Conservation (phyloP, 1,140 invertebrate genomes). For the Tyrophagus putrescentiae region DNA sequence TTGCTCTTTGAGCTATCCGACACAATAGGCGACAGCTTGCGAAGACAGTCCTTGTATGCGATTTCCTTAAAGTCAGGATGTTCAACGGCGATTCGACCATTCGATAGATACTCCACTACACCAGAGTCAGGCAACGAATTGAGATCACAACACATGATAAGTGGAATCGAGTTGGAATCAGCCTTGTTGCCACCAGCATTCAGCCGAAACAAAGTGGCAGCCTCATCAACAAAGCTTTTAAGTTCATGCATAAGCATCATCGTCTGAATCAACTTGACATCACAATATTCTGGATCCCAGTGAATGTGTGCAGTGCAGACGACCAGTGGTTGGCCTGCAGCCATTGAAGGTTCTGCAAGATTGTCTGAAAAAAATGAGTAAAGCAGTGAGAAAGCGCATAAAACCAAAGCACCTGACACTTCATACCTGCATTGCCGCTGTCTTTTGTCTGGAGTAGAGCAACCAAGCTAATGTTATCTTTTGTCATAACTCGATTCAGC, state of each 20-base stretch:
- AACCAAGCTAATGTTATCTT: conserved; percentile 95
- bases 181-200: conserved; percentile 40
- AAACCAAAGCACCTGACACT: background rate
- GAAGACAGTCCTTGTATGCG: conserved; percentile 75
- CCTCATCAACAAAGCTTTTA: conserved; percentile 58
- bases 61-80: conserved; percentile 94
- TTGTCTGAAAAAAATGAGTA: background rate
- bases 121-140: conserved; percentile 96
- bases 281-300: conserved; percentile 99
- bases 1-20: conserved; percentile 29
- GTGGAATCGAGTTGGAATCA: conserved; percentile 66
- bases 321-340: conserved; percentile 65
- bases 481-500: conserved; percentile 98
- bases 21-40: conserved; percentile 47
- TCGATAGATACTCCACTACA: conserved; percentile 85
- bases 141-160: conserved; percentile 93
- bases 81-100: conserved; percentile 68
- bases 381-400: background rate
- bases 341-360: background rate
- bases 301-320: conserved; percentile 98
- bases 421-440: conserved; percentile 40
- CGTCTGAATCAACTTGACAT: conserved; percentile 98
- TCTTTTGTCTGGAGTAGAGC: conserved; percentile 85
- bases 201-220: conserved; percentile 39
- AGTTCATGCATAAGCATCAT: conserved; percentile 96